A percentile compares a stretch with the other conserved stretches of the same genome.
phyloP scores from a whole-genome alignment of 2,888 invertebrate species.

The Epirrita christyi region DNA sequence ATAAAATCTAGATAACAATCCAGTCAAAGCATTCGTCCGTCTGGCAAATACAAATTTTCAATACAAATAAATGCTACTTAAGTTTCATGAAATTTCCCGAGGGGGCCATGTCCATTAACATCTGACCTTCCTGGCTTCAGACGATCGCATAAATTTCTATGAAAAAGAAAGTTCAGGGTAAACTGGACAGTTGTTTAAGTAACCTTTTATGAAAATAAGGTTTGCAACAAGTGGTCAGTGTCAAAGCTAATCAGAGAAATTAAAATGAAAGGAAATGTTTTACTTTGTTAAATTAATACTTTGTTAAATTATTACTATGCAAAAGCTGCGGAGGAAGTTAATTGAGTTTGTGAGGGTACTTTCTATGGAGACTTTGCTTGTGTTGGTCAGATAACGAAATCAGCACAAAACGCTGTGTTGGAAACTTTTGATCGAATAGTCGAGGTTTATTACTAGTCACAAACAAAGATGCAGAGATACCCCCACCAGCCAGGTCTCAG shows the following conservation, averaged over 20 bases:
- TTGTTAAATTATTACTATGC: background rate
- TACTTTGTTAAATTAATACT: conserved; percentile 2
- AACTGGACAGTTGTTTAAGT: conserved; percentile 10
- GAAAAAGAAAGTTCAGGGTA: conserved; percentile 2
- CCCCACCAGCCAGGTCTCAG: no score
- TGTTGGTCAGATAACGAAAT: no score
- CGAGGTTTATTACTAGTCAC: no score
- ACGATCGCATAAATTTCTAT: background rate
- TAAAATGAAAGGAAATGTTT: conserved; percentile 7
- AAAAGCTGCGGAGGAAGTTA: background rate
- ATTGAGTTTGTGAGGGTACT: background rate
- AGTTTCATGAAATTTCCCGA: conserved; percentile 1
- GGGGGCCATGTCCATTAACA: background rate
- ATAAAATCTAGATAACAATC: background rate
- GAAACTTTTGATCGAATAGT: no score
- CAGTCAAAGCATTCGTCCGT: background rate
- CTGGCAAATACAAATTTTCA: background rate
- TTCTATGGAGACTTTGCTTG: no score
- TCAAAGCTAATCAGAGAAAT: conserved; percentile 15
- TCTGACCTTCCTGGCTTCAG: conserved; percentile 4
- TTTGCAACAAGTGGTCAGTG: conserved; percentile 31
- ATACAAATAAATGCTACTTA: conserved; percentile 1
- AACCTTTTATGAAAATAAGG: conserved; percentile 25
- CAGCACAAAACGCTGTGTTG: no score
- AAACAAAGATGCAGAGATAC: no score